Evolutionary conservation across 2,888 invertebrate species (phyloP).

Genomic region (Arctia plantaginis): DNA sequence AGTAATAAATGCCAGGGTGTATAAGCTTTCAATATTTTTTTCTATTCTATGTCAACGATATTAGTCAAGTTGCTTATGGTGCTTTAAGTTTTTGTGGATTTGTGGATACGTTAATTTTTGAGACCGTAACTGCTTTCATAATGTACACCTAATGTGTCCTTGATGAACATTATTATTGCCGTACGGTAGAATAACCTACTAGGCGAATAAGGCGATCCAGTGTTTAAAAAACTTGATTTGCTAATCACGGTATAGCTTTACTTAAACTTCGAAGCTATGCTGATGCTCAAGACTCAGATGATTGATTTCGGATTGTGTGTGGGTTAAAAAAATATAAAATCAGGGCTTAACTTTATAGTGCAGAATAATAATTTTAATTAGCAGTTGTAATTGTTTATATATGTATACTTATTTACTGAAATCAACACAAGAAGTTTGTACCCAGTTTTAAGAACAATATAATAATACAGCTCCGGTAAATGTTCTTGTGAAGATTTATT

Average conservation of each 20-base stretch:
- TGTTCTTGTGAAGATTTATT: slow-evolving; percentile 12
- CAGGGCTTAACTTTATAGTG: too few relatives aligned
- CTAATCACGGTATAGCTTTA: background rate
- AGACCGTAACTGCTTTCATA: too few relatives aligned
- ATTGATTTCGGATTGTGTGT: too few relatives aligned
- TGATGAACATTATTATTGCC: background rate
- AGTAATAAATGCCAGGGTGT: too few relatives aligned
- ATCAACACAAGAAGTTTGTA: background rate
- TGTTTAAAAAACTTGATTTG: background rate
- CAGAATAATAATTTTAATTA: background rate
- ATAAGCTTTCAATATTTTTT: too few relatives aligned
- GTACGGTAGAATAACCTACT: background rate
- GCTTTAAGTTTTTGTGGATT: too few relatives aligned
- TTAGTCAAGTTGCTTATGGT: too few relatives aligned
- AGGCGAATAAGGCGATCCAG: background rate
- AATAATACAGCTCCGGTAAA: slow-evolving; percentile 11
- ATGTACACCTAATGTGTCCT: background rate
- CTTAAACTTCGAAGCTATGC: too few relatives aligned
- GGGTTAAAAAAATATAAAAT: too few relatives aligned
- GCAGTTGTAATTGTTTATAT: background rate
- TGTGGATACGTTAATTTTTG: too few relatives aligned
- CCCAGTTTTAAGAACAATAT: slow-evolving; percentile 9
- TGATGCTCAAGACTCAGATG: too few relatives aligned
- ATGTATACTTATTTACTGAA: background rate
- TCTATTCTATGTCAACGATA: too few relatives aligned